Base-by-base conservation (phyloP, 2,113 vertebrate genomes). In the Capreolus pygargus region DNA sequence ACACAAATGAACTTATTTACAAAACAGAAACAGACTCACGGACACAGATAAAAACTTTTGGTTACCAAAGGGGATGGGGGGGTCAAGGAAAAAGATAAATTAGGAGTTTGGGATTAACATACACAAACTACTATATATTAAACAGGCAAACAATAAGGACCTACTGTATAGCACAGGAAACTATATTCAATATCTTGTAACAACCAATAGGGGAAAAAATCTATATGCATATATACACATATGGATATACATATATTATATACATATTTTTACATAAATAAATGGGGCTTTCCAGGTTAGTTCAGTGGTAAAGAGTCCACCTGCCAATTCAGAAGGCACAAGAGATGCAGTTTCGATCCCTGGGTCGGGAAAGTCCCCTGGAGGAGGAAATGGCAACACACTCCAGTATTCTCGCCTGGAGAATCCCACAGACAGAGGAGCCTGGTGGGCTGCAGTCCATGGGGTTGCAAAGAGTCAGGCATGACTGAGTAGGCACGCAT, bases 401-500 rank as follows among this genome's bases (percentile, higher is more conserved):
- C 23, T 43, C 21, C 21, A 43, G 70, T 23, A 43, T 15, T 6
- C 39, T 27, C 27, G 39, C 36, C 12, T 43, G 70, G 70, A 76
- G 70, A 76, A 76, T 27, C 39, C 70, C 70, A 43, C 28, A 17
- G 36, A 76, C 1, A 43, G 39, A 76, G 70, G 12, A 43, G 70
- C 36, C 70, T 76, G 70, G 70, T 14, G 70, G 70, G 39, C 70
- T 76, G 1, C 12, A 76, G 70, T 43, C 39, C 39, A 27, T 27
- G 39, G 70, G 23, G 36, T 27, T 43, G 70, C 23, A 27, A 27
- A 76, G 23, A 76, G 70, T 43, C 36, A 3, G 39, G 70, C 70
- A 8, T 2, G 21, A 43, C 36, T 76, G 70, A 76, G 5, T 3
- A 15, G 3, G 21, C 33, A 54, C 0, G 2, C 6, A 15, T 8